phyloP scores from a whole-genome alignment of 2,797 vertebrate genomes.

The Furcifer pardalis region DNA sequence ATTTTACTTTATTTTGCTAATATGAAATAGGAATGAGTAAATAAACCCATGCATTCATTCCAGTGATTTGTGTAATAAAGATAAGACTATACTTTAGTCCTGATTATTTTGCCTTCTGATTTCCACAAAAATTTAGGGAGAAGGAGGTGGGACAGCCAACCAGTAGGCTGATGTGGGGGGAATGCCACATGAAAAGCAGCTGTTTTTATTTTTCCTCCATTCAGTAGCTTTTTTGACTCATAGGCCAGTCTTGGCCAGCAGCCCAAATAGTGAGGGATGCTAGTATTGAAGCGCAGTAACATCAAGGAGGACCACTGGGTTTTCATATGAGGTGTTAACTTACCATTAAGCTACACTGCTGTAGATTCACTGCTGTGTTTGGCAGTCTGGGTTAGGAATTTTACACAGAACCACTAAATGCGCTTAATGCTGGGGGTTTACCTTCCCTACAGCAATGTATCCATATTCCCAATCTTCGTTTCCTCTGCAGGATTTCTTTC shows the following conservation, averaged over 20 bases:
- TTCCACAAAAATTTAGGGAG: background rate
- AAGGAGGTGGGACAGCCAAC: too few relatives aligned
- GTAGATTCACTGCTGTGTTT: background rate
- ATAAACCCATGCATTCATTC: conserved; percentile 3
- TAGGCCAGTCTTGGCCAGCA: background rate
- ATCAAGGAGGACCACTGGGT: background rate
- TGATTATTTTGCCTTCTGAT: background rate
- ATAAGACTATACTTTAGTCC: background rate
- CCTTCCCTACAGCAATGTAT: background rate
- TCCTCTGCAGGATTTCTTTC: background rate
- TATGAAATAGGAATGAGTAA: background rate
- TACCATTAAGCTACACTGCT: background rate
- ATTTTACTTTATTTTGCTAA: conserved; percentile 9
- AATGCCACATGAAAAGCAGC: background rate
- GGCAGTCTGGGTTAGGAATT: background rate
- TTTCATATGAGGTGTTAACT: background rate
- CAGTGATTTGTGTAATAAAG: background rate
- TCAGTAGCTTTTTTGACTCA: background rate
- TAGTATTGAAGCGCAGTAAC: too few relatives aligned
- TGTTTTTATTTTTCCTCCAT: background rate
- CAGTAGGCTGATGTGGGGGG: background rate
- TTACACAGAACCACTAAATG: background rate
- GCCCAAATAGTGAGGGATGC: background rate
- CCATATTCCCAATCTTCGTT: background rate
- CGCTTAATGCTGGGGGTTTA: background rate